These are phyloP conservation scores for Ambastaia sidthimunki DNA, from an alignment of 2,797 vertebrate species.

Conservation along the genomic window DNA sequence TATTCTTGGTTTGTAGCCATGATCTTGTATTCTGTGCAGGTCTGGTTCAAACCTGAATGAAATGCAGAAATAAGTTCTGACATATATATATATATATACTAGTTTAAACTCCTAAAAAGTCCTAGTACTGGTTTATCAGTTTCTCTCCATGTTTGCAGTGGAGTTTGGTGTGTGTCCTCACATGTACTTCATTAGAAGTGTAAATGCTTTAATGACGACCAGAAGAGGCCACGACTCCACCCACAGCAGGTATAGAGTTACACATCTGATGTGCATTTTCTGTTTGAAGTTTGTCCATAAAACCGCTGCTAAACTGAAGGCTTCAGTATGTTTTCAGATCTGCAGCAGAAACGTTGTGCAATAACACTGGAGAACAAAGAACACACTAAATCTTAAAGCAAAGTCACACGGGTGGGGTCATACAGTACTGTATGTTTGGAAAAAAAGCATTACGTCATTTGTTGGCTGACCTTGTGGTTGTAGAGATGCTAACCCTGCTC, in stretches of 20 bases:
- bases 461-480: constrained; percentile 6
- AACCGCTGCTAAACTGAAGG: constrained; percentile 26
- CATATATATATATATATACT: background rate
- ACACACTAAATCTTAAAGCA: constrained; percentile 11
- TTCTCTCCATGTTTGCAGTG: background rate
- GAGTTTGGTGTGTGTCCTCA: constrained; percentile 30
- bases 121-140: constrained; percentile 1
- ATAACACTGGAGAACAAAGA: constrained; percentile 28
- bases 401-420: constrained; percentile 11
- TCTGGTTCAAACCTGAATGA: constrained; percentile 10
- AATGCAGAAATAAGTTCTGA: background rate
- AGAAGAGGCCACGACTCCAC: constrained; percentile 49
- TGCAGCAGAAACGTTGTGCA: constrained; percentile 47
- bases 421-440: constrained; percentile 8
- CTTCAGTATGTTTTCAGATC: constrained; percentile 46
- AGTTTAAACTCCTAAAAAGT: background rate
- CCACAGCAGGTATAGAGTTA: constrained; percentile 61
- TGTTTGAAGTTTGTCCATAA: constrained; percentile 53
- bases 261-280: constrained; percentile 56
- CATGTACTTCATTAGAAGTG: constrained; percentile 47
- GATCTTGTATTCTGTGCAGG: background rate
- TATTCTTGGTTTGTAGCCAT: background rate
- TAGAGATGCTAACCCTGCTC: constrained; percentile 2
- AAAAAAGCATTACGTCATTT: constrained; percentile 40
- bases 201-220: constrained; percentile 36